These are phyloP conservation scores for Mastomys natalensis DNA, from an alignment of 2,113 vertebrate species.

Conservation along the genomic window DNA sequence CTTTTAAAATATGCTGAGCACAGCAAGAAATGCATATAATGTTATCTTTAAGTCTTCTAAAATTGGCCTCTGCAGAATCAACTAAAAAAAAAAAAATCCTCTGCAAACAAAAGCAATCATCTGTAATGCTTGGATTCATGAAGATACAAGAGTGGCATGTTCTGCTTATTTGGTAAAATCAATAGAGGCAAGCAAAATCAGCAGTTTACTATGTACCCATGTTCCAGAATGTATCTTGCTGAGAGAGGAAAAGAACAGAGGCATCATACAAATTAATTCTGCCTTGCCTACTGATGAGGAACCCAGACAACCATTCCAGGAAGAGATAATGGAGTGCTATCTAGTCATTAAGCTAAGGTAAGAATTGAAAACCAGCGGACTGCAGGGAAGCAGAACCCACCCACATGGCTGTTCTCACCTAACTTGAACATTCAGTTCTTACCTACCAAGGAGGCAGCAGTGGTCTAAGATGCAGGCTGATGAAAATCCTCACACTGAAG, in stretches of 20 bases:
- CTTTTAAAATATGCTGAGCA: slow-evolving; percentile 1
- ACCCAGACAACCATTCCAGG: not conserved
- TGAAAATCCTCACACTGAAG: not conserved
- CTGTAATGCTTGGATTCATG: not conserved
- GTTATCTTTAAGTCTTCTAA: slow-evolving; percentile 24
- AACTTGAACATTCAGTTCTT: slow-evolving; percentile 13
- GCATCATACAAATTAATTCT: not conserved
- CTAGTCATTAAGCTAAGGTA: not conserved
- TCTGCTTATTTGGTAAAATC: slow-evolving; percentile 41
- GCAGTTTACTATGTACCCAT: slow-evolving; percentile 18
- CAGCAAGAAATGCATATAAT: not conserved
- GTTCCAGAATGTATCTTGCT: slow-evolving; percentile 5
- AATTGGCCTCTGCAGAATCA: slow-evolving; percentile 36
- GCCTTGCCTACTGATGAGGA: not conserved
- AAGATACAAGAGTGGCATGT: slow-evolving; percentile 16
- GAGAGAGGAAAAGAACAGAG: not conserved
- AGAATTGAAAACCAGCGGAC: not conserved
- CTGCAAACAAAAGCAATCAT: slow-evolving; percentile 21
- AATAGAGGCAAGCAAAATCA: slow-evolving; percentile 37
- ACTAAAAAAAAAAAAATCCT: slow-evolving; percentile 16
- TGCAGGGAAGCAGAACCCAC: not conserved
- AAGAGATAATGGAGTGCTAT: not conserved
- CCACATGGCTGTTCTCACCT: not conserved
- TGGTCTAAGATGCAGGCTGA: not conserved
- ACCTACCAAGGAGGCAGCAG: not conserved